Conservation (phyloP, 2,113 vertebrate species). For the Eulemur rufifrons region DNA sequence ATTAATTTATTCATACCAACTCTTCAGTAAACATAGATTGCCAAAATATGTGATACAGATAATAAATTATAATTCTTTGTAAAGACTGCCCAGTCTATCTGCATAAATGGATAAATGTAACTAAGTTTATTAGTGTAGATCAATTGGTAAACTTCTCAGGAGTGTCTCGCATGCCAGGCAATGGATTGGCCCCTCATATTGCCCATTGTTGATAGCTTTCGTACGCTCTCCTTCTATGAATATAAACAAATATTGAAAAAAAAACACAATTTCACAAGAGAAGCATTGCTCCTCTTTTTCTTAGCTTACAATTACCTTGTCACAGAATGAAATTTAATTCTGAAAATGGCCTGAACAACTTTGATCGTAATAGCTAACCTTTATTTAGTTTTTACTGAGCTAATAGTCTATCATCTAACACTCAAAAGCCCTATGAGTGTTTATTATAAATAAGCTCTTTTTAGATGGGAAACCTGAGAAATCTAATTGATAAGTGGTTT, state of each 20-base stretch:
- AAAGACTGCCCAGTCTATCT: neutral
- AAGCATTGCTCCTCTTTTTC: neutral
- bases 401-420: neutral
- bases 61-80: neutral
- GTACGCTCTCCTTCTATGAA: neutral
- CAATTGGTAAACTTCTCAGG: neutral
- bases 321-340: conserved; percentile 21
- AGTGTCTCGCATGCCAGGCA: neutral
- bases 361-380: neutral
- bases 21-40: neutral
- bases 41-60: neutral
- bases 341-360: neutral
- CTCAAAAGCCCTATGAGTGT: neutral
- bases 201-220: neutral
- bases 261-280: neutral
- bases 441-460: neutral
- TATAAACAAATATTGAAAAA: neutral
- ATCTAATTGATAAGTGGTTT: neutral
- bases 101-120: neutral
- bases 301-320: neutral
- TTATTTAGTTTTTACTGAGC: neutral
- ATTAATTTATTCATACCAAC: neutral
- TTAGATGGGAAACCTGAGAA: neutral
- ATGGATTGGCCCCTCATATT: neutral
- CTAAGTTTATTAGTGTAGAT: neutral